These are phyloP conservation scores for Chlorospingus semifuscus DNA, from an alignment of 2,797 vertebrate genomes.

Conservation along the genomic window DNA sequence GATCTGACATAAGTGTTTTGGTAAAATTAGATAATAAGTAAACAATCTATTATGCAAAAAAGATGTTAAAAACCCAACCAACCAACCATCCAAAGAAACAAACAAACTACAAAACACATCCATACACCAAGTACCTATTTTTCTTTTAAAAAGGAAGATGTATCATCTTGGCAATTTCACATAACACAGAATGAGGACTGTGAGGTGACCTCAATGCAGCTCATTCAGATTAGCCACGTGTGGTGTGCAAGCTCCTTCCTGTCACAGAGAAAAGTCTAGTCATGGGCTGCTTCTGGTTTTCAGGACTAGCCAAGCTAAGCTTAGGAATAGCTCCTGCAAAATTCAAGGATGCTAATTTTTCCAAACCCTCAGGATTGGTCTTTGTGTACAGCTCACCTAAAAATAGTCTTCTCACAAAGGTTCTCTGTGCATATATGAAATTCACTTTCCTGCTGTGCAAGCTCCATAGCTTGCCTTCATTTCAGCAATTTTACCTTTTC, in stretches of 20 bases:
- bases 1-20: not conserved
- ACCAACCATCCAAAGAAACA: not conserved
- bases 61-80: not conserved
- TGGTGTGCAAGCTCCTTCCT: not conserved
- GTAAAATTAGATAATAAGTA: not conserved
- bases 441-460: not conserved
- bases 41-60: not conserved
- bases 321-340: not conserved
- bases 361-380: not conserved
- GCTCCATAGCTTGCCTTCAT: not conserved
- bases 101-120: not conserved
- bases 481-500: not conserved
- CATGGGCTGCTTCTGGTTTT: not conserved
- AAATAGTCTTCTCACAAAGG: not conserved
- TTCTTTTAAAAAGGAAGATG: not conserved
- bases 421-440: not conserved
- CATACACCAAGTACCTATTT: not conserved
- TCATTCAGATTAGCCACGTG: not conserved
- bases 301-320: not conserved
- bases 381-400: not conserved
- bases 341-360: not conserved
- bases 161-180: not conserved
- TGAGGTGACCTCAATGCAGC: not conserved
- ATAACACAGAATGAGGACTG: not conserved
- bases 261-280: not conserved